Evolutionary conservation across 1,140 invertebrate genomes (phyloP).

Genomic region (Leptonema lineaticorne): DNA sequence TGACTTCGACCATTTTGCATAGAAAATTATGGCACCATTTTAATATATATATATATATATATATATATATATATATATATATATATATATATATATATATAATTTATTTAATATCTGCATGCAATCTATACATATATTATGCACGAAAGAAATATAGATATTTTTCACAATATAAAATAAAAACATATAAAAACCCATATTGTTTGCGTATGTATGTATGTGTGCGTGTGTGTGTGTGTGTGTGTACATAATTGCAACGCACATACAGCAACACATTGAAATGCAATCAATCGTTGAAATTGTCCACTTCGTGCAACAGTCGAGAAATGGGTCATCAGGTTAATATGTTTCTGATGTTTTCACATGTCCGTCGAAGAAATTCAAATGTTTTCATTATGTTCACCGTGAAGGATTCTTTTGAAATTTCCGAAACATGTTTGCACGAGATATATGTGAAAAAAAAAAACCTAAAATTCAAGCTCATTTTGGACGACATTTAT

Average conservation of each 20-base stretch:
- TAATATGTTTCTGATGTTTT: conserved; percentile 18
- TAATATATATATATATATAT: too few relatives aligned
- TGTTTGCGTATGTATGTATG: too few relatives aligned
- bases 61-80: background rate
- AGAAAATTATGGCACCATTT: background rate
- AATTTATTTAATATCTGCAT: background rate
- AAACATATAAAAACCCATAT: too few relatives aligned
- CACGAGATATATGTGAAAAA: too few relatives aligned
- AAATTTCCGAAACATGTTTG: too few relatives aligned
- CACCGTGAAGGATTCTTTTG: too few relatives aligned
- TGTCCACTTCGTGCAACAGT: background rate
- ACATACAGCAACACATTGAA: background rate
- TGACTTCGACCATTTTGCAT: background rate
- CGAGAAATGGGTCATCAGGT: background rate
- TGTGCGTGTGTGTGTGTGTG: too few relatives aligned
- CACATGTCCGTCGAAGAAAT: background rate
- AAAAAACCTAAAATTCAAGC: too few relatives aligned
- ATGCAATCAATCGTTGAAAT: background rate
- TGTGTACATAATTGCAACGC: conserved; percentile 3
- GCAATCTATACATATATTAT: background rate
- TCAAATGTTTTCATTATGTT: too few relatives aligned
- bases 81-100: background rate
- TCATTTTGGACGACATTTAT: too few relatives aligned
- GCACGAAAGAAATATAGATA: background rate
- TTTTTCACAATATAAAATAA: background rate